Conservation (phyloP, 1,140 invertebrate genomes). For the Acromyrmex charruanus region DNA sequence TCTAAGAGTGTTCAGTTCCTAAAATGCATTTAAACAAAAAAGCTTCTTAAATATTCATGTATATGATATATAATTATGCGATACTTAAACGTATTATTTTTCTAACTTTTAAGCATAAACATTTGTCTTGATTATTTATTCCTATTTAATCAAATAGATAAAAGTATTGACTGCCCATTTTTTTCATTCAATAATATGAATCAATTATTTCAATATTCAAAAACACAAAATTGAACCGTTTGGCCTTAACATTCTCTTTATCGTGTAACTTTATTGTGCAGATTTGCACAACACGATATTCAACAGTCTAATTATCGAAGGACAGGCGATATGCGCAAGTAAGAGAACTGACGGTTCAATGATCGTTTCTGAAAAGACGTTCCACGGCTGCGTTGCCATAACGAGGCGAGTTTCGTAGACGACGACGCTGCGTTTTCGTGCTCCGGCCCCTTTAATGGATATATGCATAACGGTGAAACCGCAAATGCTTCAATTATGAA, state of each 20-base stretch:
- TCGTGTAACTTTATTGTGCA: slow-evolving; percentile 13
- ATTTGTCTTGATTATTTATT: not conserved
- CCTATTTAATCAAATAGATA: not conserved
- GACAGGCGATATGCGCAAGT: slow-evolving; percentile 23
- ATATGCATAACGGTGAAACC: slow-evolving; percentile 79
- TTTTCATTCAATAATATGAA: not conserved
- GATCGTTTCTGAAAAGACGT: slow-evolving; percentile 62
- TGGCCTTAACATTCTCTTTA: slow-evolving; percentile 2
- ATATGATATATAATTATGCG: not conserved
- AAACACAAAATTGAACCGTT: not conserved
- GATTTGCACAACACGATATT: slow-evolving; percentile 10
- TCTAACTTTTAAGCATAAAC: not conserved
- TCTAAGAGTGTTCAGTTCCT: not conserved
- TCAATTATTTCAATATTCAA: not conserved
- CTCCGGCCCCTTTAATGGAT: slow-evolving; percentile 72
- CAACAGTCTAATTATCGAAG: slow-evolving; percentile 50
- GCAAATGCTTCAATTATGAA: slow-evolving; percentile 85
- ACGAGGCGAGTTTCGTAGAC: slow-evolving; percentile 72
- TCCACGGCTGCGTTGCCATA: slow-evolving; percentile 51
- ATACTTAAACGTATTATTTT: not conserved
- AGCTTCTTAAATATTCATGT: not conserved
- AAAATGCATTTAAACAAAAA: not conserved
- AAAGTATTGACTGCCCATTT: not conserved
- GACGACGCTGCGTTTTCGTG: slow-evolving; percentile 68
- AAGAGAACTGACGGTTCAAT: slow-evolving; percentile 12